Percentiles rank a stretch among this genome's conserved stretches.
phyloP scores from a whole-genome alignment of 2,888 invertebrate species.

The Pantelozetes paolii region DNA sequence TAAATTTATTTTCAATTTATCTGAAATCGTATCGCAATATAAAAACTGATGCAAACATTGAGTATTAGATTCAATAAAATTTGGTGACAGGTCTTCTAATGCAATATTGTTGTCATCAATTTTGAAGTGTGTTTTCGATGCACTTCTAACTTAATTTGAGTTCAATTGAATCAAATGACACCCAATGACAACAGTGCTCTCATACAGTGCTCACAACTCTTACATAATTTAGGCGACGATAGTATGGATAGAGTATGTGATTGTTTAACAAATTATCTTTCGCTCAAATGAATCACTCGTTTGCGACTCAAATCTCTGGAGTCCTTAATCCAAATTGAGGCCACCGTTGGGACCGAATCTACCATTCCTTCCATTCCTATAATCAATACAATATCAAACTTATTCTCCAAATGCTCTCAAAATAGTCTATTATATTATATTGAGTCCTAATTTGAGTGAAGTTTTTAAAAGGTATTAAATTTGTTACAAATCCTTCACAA shows the following conservation, averaged over 20 bases:
- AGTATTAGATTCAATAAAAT: neutral
- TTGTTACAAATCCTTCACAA: neutral
- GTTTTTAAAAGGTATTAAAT: neutral
- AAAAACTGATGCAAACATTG: neutral
- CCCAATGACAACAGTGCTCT: neutral
- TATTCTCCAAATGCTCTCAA: neutral
- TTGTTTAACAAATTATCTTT: constrained; percentile 31
- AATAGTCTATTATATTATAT: neutral
- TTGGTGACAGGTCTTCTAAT: neutral
- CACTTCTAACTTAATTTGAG: constrained; percentile 18
- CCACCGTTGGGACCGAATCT: constrained; percentile 18
- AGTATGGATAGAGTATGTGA: neutral
- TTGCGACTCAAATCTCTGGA: constrained; percentile 14
- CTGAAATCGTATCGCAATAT: neutral
- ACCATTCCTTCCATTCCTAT: no score
- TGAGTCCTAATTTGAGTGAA: neutral
- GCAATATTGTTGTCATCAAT: neutral
- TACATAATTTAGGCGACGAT: constrained; percentile 10
- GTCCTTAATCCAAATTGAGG: constrained; percentile 18
- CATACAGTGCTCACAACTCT: neutral
- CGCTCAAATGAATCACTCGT: constrained; percentile 23
- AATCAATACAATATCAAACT: constrained; percentile 4
- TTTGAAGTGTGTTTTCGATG: neutral
- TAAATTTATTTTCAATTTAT: no score
- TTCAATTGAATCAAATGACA: constrained; percentile 3